Evolutionary conservation across 2,113 vertebrate genomes (phyloP).

Genomic region (Candoia aspera): DNA sequence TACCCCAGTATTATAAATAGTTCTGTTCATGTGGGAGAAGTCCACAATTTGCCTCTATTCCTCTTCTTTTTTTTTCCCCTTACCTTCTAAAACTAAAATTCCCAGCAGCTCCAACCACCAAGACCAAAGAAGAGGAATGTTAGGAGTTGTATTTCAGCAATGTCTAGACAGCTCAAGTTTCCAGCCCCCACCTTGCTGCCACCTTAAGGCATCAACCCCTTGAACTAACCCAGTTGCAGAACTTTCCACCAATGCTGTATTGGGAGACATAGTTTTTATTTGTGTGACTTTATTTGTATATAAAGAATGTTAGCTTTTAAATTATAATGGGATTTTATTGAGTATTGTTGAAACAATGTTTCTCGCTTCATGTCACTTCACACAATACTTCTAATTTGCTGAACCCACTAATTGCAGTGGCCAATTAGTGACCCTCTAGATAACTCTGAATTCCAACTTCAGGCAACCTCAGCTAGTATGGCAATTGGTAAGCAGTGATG

Average conservation of each 20-base stretch:
- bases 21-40: background rate
- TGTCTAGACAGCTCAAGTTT: background rate
- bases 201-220: background rate
- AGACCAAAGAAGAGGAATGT: background rate
- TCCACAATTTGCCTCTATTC: background rate
- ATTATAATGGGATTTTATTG: background rate
- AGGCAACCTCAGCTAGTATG: too few species aligned
- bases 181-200: background rate
- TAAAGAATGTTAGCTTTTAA: background rate
- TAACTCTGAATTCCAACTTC: background rate
- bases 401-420: background rate
- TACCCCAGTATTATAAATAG: background rate
- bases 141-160: background rate
- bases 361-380: background rate
- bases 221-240: background rate
- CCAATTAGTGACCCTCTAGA: background rate
- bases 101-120: background rate
- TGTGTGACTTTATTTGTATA: background rate
- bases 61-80: background rate
- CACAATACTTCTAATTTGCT: background rate
- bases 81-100: background rate
- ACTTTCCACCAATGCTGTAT: background rate
- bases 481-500: too few species aligned
- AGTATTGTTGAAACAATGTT: background rate
- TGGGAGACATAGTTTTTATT: background rate